These are phyloP conservation scores for Aproaerema taeniolella DNA, from an alignment of 2,888 invertebrate species.

Conservation along the genomic window DNA sequence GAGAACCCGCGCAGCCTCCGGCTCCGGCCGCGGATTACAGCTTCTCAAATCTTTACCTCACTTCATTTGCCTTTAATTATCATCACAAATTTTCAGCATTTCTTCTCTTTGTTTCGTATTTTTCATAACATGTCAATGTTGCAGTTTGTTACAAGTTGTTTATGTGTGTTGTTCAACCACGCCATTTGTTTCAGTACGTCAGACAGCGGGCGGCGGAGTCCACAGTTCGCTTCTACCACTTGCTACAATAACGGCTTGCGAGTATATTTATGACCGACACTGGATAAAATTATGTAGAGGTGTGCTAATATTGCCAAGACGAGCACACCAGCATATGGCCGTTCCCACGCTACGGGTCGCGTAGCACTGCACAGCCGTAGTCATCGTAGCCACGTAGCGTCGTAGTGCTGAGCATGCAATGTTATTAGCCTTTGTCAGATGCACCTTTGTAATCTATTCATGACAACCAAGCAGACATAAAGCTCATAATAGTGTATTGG, in stretches of 20 bases:
- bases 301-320: slow-evolving; percentile 50
- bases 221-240: slow-evolving; percentile 27
- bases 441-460: slow-evolving; percentile 22
- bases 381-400: slow-evolving; percentile 22
- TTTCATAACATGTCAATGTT: no score
- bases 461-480: slow-evolving; percentile 13
- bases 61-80: slow-evolving; percentile 56
- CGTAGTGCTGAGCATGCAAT: slow-evolving; percentile 28
- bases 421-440: slow-evolving; percentile 22
- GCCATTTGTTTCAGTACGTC: slow-evolving; percentile 11
- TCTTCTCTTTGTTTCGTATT: no score
- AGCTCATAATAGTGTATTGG: slow-evolving; percentile 14
- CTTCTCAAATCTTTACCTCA: slow-evolving; percentile 42
- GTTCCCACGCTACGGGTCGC: slow-evolving; percentile 37
- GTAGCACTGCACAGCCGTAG: slow-evolving; percentile 24
- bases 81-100: no score
- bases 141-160: no score
- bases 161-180: no score
- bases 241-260: slow-evolving; percentile 45
- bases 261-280: slow-evolving; percentile 49
- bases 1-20: slow-evolving; percentile 48
- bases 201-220: slow-evolving; percentile 15
- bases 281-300: slow-evolving; percentile 57
- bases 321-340: slow-evolving; percentile 42
- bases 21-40: slow-evolving; percentile 34